These are phyloP conservation scores for Temnothorax unifasciatus DNA, from an alignment of 2,888 invertebrate genomes.

Conservation along the genomic window DNA sequence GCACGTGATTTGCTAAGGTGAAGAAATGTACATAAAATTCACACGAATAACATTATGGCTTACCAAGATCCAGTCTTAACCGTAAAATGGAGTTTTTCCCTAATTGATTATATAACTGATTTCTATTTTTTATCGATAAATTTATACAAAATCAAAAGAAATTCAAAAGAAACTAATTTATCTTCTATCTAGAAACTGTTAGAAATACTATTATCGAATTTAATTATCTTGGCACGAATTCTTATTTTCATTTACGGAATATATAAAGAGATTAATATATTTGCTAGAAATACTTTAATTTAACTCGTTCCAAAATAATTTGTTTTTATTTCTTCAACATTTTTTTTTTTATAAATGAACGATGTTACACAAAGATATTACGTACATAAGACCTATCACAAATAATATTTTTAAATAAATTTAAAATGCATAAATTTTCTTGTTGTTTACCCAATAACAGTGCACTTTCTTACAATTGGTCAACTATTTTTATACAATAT, in stretches of 20 bases:
- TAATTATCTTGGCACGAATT: background rate
- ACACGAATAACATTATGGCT: no score
- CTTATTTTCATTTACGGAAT: background rate
- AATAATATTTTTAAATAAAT: slow-evolving; percentile 4
- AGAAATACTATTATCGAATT: background rate
- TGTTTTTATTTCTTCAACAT: background rate
- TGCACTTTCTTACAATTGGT: background rate
- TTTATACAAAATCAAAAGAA: background rate
- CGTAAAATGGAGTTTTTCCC: background rate
- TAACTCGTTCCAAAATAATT: background rate
- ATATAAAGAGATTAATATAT: background rate
- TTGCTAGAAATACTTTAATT: background rate
- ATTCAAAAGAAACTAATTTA: background rate
- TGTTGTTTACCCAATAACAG: background rate
- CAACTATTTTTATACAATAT: slow-evolving; percentile 24
- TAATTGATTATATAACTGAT: no score
- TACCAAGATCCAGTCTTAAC: no score
- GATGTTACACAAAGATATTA: background rate
- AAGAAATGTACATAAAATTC: no score
- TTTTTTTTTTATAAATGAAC: background rate
- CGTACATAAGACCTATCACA: background rate
- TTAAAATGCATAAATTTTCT: background rate
- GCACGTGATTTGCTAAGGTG: no score
- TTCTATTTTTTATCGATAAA: background rate
- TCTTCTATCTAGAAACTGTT: background rate